A percentile compares a stretch with the other conserved stretches of the same genome.
These are phyloP conservation scores for Mythimna ferrago DNA, from an alignment of 2,888 invertebrate species.

Conservation along the genomic window DNA sequence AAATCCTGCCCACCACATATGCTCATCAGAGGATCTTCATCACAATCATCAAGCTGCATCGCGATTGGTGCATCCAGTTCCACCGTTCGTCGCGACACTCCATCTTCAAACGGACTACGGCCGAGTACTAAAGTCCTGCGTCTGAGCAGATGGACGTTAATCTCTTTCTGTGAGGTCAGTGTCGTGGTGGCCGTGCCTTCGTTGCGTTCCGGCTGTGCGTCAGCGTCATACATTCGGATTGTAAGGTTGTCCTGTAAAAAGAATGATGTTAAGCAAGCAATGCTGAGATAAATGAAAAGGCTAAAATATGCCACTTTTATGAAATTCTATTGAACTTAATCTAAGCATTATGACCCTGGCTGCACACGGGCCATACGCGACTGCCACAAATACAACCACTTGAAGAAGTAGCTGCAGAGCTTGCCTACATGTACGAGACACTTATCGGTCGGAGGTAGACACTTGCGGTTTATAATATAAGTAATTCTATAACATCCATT, in stretches of 20 bases:
- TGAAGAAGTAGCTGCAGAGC: no score
- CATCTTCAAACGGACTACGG: conserved; percentile 83
- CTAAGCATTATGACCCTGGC: no score
- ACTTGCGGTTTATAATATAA: no score
- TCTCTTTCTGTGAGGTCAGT: conserved; percentile 77
- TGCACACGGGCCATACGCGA: no score
- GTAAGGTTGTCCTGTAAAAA: conserved; percentile 80
- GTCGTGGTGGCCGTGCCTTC: conserved; percentile 71
- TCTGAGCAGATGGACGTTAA: conserved; percentile 82
- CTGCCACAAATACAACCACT: no score
- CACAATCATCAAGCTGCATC: conserved; percentile 90
- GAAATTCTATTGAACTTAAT: no score
- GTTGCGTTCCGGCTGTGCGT: conserved; percentile 67
- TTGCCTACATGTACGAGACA: no score
- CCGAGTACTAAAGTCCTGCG: conserved; percentile 83
- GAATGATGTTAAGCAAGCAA: no score
- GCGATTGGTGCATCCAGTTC: conserved; percentile 89
- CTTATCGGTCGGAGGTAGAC: no score
- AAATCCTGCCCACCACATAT: conserved; percentile 98
- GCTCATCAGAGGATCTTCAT: conserved; percentile 95
- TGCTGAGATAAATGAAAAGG: no score
- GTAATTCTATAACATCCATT: no score
- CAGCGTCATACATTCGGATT: conserved; percentile 83
- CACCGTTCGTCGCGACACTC: conserved; percentile 72
- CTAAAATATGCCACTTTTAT: no score